Base-by-base conservation (phyloP, 2,797 vertebrate species). In the Phrynocephalus forsythii region DNA sequence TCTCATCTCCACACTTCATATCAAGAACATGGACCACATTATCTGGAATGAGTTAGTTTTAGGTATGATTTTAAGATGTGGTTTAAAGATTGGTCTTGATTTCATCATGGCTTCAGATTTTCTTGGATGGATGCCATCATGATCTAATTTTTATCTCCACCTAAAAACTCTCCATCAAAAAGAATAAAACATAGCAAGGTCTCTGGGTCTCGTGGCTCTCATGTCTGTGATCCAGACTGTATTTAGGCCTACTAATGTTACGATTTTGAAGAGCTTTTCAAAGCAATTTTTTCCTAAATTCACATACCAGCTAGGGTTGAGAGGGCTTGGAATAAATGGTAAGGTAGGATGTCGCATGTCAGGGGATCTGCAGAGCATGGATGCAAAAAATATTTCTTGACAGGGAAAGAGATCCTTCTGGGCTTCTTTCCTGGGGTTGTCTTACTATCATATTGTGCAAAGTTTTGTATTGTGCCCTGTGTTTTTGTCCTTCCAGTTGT, bases 71-170 rank as follows among this genome's bases (percentile, higher is more conserved):
- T 28, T 85, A 1, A 44, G 48, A 16, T 0, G 72, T 83, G 83
- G 56, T 85, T 86, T 56, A 88, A 63, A 20, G 60, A 63, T 63
- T 63, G 48, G 77, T 87, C 60, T 90, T 60, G 48, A 52, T n/a
- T 84, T 83, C 82, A 90, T 63, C 48, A 56, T 73, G 13, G 68
- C 82, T 56, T n/a, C 15, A 28, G 22, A 44, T 10, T 22, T 87
- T 77, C 76, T 87, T 10, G 67, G 28, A 67, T 79, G 33, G 1
- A 82, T 38, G 28, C 48, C 38, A 69, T 77, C n/a, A 44, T 18
- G 8, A 72, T 78, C 26, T 79, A 56, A 67, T 52, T n/a, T 38
- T 73, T 69, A 13, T 82, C 48, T 63, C 28, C 24, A 13, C 44
- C 33, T 72, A 60, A 4, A 83, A n/a, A 38, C 26, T 60, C 13